phyloP scores from a whole-genome alignment of 2,113 vertebrate species.

The Fukomys damarensis region DNA sequence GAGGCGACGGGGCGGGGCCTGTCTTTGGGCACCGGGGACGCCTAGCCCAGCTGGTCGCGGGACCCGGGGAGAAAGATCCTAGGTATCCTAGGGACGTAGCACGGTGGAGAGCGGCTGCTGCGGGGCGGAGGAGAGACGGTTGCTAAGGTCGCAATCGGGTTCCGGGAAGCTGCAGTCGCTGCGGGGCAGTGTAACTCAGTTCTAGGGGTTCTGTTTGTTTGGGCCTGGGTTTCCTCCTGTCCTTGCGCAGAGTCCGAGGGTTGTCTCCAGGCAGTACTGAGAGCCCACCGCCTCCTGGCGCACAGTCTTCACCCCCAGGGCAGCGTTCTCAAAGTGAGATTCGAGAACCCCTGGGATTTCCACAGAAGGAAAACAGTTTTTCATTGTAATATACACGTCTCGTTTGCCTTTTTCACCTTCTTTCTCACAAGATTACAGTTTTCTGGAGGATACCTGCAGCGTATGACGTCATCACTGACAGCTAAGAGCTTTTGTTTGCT shows the following conservation, averaged over 20 bases:
- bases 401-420: background rate
- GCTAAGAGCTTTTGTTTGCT: background rate
- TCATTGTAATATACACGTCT: too few relatives aligned
- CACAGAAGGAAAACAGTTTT: background rate
- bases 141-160: accelerated
- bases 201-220: background rate
- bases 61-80: accelerated
- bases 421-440: background rate
- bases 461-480: background rate
- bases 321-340: background rate
- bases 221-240: background rate
- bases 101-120: accelerated
- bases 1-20: background rate
- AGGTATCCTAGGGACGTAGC: accelerated
- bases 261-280: background rate
- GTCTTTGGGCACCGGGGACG: accelerated
- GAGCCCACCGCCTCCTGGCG: background rate
- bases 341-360: background rate
- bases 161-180: background rate
- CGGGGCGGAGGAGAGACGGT: accelerated
- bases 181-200: background rate
- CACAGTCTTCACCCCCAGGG: too few relatives aligned
- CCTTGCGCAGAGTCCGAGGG: accelerated
- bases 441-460: background rate
- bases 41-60: accelerated